phyloP scores from a whole-genome alignment of 2,888 invertebrate species.

The Clitarchus hookeri region DNA sequence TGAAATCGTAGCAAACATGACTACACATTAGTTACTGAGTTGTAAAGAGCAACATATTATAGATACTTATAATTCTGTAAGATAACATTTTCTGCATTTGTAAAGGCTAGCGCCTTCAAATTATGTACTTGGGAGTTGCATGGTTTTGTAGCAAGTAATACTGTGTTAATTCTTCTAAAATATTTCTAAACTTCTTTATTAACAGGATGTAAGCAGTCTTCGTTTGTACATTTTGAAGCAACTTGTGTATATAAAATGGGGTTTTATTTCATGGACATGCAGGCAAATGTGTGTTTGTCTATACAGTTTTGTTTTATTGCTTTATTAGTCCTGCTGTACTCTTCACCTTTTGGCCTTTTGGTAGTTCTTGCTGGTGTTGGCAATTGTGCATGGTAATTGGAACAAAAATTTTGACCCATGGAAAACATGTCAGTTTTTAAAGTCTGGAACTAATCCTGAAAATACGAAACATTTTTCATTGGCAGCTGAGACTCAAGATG shows the following conservation, averaged over 20 bases:
- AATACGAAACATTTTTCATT: background rate
- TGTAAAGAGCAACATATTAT: too few species aligned
- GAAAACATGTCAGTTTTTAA: background rate
- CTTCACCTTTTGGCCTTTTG: background rate
- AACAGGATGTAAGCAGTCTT: too few species aligned
- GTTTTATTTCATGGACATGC: background rate
- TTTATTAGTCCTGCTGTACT: background rate
- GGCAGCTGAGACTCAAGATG: constrained; percentile 31
- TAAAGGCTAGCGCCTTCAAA: too few species aligned
- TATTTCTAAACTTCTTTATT: too few species aligned
- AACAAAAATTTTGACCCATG: background rate
- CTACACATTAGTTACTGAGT: too few species aligned
- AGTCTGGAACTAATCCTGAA: background rate
- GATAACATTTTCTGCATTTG: too few species aligned
- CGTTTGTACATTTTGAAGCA: too few species aligned
- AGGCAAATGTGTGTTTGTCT: background rate
- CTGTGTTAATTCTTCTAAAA: too few species aligned
- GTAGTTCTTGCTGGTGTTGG: background rate
- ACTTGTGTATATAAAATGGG: background rate
- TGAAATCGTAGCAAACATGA: too few species aligned
- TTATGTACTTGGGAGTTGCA: too few species aligned
- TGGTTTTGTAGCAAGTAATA: too few species aligned
- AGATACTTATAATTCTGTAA: too few species aligned
- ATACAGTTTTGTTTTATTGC: background rate
- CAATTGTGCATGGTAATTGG: background rate